Percentiles rank a stretch among this genome's conserved stretches.
These are phyloP conservation scores for Acropternis orthonyx DNA, from an alignment of 2,797 vertebrate species.

Conservation along the genomic window DNA sequence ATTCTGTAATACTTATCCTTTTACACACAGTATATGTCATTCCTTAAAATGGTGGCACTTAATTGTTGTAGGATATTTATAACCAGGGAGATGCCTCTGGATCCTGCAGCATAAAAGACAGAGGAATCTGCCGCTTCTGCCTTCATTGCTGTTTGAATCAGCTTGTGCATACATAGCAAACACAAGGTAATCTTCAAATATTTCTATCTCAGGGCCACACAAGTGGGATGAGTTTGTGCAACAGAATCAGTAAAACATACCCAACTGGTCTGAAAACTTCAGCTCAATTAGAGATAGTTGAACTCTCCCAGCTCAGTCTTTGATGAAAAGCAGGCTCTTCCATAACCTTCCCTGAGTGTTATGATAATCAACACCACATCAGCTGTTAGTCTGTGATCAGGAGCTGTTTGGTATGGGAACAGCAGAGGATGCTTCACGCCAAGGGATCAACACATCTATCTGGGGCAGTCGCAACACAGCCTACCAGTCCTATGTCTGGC, in stretches of 20 bases:
- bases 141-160: neutral
- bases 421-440: conserved; percentile 24
- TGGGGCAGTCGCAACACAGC: conserved; percentile 59
- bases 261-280: neutral
- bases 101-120: neutral
- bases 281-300: neutral
- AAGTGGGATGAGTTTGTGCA: neutral
- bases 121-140: neutral
- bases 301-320: neutral
- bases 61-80: neutral
- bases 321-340: conserved; percentile 4
- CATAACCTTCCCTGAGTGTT: neutral
- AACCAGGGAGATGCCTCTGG: neutral
- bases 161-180: neutral
- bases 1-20: neutral
- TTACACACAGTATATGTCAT: neutral
- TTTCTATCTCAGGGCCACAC: neutral
- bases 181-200: neutral
- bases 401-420: conserved; percentile 30
- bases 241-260: neutral
- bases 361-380: conserved; percentile 5
- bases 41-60: neutral
- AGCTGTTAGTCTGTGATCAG: conserved; percentile 13
- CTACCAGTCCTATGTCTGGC: conserved; percentile 51
- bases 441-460: conserved; percentile 62